Percentiles rank a stretch among this genome's conserved stretches.
Conservation (phyloP, 2,888 invertebrate genomes). For the Agrochola lychnidis region DNA sequence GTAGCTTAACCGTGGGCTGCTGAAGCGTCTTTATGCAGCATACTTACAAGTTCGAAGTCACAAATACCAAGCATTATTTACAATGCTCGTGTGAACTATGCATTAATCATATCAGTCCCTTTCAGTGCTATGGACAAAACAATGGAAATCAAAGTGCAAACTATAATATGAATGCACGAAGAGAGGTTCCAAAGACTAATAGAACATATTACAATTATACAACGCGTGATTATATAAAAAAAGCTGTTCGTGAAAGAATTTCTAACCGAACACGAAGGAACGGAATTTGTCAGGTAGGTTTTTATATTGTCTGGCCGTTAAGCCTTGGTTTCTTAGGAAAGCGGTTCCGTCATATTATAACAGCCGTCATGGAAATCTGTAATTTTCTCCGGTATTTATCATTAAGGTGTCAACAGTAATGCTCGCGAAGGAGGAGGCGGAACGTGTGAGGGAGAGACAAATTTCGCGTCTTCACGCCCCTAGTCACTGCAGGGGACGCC, state of each 20-base stretch:
- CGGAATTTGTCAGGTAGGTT: constrained; percentile 30
- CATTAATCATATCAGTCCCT: constrained; percentile 13
- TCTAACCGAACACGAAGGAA: constrained; percentile 22
- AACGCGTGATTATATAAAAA: constrained; percentile 12
- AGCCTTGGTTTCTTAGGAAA: not conserved
- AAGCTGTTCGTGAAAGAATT: constrained; percentile 7
- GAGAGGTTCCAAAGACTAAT: constrained; percentile 6
- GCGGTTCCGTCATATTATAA: not conserved
- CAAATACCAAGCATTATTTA: not conserved
- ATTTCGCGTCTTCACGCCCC: too few species aligned
- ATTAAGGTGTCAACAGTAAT: not conserved
- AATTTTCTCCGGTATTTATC: not conserved
- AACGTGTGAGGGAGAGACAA: too few species aligned
- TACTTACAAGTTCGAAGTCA: not conserved
- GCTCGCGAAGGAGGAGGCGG: too few species aligned
- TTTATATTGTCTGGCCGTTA: not conserved
- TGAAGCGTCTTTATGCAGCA: not conserved
- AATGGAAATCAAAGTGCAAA: not conserved
- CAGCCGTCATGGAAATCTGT: not conserved
- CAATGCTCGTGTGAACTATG: not conserved
- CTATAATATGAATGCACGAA: not conserved
- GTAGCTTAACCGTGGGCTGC: not conserved
- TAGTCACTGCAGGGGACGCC: too few species aligned
- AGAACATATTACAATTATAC: constrained; percentile 30
- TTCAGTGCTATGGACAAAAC: constrained; percentile 16